Conservation (phyloP, 2,113 vertebrate species). For the Ornithorhynchus anatinus region DNA sequence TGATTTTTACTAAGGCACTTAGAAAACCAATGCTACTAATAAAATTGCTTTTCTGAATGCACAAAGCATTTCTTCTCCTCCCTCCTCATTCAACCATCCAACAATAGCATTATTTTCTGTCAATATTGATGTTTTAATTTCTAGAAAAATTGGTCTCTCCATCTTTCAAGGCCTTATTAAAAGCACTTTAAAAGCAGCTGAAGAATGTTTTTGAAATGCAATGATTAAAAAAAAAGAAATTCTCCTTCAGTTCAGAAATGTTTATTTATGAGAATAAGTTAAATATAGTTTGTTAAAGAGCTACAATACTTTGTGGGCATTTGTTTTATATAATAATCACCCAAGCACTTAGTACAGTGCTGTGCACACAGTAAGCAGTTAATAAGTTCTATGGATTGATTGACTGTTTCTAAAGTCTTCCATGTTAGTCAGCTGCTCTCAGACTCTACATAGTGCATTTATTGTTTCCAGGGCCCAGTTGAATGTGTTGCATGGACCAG, state of each 20-base stretch:
- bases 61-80: neutral
- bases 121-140: neutral
- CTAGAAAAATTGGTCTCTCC: neutral
- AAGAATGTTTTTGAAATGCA: slow-evolving; percentile 2
- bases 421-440: slow-evolving; percentile 42
- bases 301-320: slow-evolving; percentile 28
- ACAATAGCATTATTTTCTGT: neutral
- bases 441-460: slow-evolving; percentile 27
- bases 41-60: no score
- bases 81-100: neutral
- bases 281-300: slow-evolving; percentile 24
- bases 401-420: no score
- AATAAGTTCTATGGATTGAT: no score
- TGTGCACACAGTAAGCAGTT: no score
- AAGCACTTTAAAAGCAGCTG: neutral
- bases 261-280: slow-evolving; percentile 17
- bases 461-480: slow-evolving; percentile 17
- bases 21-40: neutral
- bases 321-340: no score
- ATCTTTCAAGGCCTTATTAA: slow-evolving; percentile 1
- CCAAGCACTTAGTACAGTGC: no score
- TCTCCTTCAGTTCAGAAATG: neutral
- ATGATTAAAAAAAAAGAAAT: neutral
- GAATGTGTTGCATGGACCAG: slow-evolving; percentile 27
- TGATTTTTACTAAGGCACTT: neutral